Evolutionary conservation across 1,140 invertebrate species (phyloP), one percentile per base, ranked within the genome.

Genomic region (Cydia amplana): DNA sequence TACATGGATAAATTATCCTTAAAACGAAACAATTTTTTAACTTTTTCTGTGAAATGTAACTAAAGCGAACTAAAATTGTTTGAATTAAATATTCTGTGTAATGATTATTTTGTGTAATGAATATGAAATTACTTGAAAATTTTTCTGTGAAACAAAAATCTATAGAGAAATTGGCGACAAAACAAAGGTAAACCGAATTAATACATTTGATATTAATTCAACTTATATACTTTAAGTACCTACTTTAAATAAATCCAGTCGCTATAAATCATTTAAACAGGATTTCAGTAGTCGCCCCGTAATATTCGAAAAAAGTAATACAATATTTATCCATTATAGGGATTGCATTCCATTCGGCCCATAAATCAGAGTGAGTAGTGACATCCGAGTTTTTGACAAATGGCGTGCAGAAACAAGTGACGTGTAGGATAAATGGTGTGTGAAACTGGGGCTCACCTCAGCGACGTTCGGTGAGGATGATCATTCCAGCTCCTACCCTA

Each of bases 261-360:
- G 20, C 55, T 36, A 70, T 70, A 36, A 32, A 70, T 70, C 65
- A 70, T 70, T 70, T 70, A 70, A 32, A 40, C 28, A 40, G 65
- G 65, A 70, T 70, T 70, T 18, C 65, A 36, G 65, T 78, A 72
- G 80, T 82, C 83, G 85, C 83, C 79, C 77, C 74, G 40, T 77
- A 74, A 72, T 73, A 64, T 46, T 76, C 63, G 73, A 81, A 85
- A 91, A 89, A 87, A 87, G 86, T 85, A 83, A 83, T 86, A 87
- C 86, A 89, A 91, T 89, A 91, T 89, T 91, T 90, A 90, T 89
- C 89, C 89, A 91, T 91, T 91, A 91, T 83, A 88, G 82, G 83
- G 84, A 91, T 91, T 89, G 85, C 81, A 82, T 83, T 84, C 79
- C 77, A 60, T 76, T 75, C 67, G 78, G 70, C 80, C 79, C 80